Evolutionary conservation across 2,797 vertebrate species (phyloP).

Genomic region (Delichon dasypus): DNA sequence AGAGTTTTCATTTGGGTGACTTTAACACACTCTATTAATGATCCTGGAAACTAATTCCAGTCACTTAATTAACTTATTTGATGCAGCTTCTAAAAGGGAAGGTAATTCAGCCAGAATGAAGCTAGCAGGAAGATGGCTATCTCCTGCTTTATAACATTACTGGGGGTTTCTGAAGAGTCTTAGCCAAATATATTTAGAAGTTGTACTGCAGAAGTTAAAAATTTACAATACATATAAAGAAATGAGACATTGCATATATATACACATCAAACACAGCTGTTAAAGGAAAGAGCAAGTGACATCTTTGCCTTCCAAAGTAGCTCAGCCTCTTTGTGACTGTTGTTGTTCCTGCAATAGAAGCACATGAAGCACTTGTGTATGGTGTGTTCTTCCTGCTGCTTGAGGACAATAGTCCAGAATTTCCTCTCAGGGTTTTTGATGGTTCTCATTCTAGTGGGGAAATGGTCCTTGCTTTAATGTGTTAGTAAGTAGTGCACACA

Average conservation of each 20-base stretch:
- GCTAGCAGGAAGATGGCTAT: neutral
- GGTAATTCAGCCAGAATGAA: constrained; percentile 11
- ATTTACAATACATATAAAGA: neutral
- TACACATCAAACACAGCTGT: neutral
- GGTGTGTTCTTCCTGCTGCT: neutral
- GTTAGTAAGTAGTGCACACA: neutral
- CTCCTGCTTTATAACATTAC: neutral
- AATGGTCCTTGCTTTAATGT: neutral
- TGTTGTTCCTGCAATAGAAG: neutral
- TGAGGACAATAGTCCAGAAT: neutral
- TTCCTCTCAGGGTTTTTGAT: neutral
- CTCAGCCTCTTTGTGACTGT: neutral
- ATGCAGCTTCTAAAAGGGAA: constrained; percentile 45
- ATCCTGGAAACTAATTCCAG: constrained; percentile 48
- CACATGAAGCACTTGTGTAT: neutral
- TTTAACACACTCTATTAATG: constrained; percentile 55
- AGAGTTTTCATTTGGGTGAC: constrained; percentile 41
- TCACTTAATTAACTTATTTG: constrained; percentile 48
- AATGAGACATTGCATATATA: rapidly evolving
- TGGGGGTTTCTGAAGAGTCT: constrained; percentile 4
- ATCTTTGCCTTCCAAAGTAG: neutral
- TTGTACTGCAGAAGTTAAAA: neutral
- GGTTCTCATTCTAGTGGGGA: neutral
- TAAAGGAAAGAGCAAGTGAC: neutral
- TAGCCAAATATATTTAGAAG: constrained; percentile 15